Evolutionary conservation across 2,113 vertebrate genomes (phyloP), one percentile per base, ranked within the genome.

Genomic region (Indicator maculatus): DNA sequence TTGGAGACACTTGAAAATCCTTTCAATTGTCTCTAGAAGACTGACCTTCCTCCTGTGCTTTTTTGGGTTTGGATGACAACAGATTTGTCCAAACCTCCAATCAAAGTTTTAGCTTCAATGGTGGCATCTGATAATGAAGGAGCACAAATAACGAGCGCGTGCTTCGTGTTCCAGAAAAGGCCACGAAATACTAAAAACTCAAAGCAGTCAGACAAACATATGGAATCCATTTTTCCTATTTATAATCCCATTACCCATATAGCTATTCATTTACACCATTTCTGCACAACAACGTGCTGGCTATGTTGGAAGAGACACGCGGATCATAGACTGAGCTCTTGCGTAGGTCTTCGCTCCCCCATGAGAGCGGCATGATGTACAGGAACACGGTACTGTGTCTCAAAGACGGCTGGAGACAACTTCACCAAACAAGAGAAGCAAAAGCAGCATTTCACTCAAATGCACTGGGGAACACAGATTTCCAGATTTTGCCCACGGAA

Each of bases 141-240:
- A 95, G 55, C 8, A 69, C 12, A 65, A 94, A 76, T 15, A 87
- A 90, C 41, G 64, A 69, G 33, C 86, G 65, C 5, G 2, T 58
- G 53, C 71, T 94, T 65, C 53, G 12, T 86, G 66, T 83, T 87
- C 55, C 64, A 66, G 58, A 76, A 82, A 67, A 87, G 41, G 76
- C 88, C 78, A 83, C 5, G 1, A 69, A 93, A 88, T 45, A 59
- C 83, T 18, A 73, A 86, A 91, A 96, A 61, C 53, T 70, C 82
- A 63, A 69, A 92, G 80, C 59, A 91, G 82, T 93, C 88, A 76
- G 59, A 81, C 45, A 88, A 95, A 95, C 88, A 96, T 93, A 91
- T 77, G 94, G 94, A 93, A 96, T 66, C 86, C 44, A 92, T 92
- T 89, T 94, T 89, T 95, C 61, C 82, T 90, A 90, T 93, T 94